phyloP scores from a whole-genome alignment of 2,113 vertebrate genomes.

The Periophthalmodon schlosseri region DNA sequence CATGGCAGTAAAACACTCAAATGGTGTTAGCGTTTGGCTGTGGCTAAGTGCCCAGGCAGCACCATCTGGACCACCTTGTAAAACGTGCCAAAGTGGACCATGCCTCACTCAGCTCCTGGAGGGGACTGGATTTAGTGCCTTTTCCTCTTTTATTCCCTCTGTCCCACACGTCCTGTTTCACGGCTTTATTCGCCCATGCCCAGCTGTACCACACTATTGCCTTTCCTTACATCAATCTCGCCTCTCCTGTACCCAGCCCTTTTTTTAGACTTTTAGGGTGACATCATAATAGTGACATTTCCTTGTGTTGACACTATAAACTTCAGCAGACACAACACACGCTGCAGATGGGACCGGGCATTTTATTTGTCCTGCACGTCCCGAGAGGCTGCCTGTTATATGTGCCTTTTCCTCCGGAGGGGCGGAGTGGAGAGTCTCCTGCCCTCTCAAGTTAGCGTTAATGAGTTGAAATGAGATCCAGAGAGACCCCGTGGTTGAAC shows the following conservation, averaged over 20 bases:
- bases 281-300: constrained; percentile 64
- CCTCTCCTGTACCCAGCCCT: constrained; percentile 7
- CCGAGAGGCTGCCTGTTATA: constrained; percentile 5
- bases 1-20: constrained; percentile 29
- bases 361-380: not conserved
- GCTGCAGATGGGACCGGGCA: constrained; percentile 20
- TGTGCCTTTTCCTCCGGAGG: not conserved
- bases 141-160: not conserved
- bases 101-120: constrained; percentile 22
- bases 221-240: constrained; percentile 12
- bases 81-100: constrained; percentile 24
- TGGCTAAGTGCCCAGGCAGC: constrained; percentile 24
- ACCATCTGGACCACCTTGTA: constrained; percentile 40
- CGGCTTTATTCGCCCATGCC: not conserved
- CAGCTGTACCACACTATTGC: constrained; percentile 2
- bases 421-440: not conserved
- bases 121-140: constrained; percentile 32
- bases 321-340: constrained; percentile 45
- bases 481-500: not conserved
- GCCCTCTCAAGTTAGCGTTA: not conserved
- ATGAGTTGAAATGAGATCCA: not conserved
- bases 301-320: constrained; percentile 56
- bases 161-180: constrained; percentile 13
- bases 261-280: constrained; percentile 36
- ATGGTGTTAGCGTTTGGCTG: constrained; percentile 28